Evolutionary conservation across 1,140 invertebrate genomes (phyloP).

Genomic region (Palaemon carinicauda): DNA sequence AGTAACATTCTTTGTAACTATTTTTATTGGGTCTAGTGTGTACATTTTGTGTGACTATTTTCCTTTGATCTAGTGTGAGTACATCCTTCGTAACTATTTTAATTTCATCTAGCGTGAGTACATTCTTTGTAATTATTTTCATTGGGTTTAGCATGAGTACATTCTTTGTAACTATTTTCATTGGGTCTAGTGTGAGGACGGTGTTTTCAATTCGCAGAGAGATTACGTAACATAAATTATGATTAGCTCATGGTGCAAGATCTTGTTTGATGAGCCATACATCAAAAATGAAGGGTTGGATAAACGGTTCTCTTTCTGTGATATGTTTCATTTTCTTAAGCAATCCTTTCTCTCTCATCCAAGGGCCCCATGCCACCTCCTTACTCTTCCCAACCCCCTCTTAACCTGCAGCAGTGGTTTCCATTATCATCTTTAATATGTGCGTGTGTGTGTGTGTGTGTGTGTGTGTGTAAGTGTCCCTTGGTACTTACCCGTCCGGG

Average conservation of each 20-base stretch:
- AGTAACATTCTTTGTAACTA: no score
- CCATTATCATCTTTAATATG: neutral
- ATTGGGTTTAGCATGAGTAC: neutral
- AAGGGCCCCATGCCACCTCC: neutral
- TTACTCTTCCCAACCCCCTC: neutral
- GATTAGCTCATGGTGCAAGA: no score
- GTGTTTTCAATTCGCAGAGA: no score
- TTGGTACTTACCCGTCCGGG: neutral
- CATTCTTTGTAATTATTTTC: neutral
- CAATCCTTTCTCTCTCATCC: neutral
- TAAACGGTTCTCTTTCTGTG: no score
- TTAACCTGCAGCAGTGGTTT: neutral
- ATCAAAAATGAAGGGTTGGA: no score
- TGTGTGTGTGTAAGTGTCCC: neutral
- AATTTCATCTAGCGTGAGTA: no score
- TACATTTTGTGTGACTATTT: neutral
- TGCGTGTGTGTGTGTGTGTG: conserved; percentile 9
- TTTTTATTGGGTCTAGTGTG: neutral
- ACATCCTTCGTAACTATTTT: no score
- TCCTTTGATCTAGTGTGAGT: no score
- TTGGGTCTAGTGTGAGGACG: no score
- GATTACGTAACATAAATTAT: no score
- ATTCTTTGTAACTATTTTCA: no score
- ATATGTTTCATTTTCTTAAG: neutral
- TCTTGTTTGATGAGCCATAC: no score